Evolutionary conservation across 2,797 vertebrate species (phyloP).

Genomic region (Margarornis squamiger): DNA sequence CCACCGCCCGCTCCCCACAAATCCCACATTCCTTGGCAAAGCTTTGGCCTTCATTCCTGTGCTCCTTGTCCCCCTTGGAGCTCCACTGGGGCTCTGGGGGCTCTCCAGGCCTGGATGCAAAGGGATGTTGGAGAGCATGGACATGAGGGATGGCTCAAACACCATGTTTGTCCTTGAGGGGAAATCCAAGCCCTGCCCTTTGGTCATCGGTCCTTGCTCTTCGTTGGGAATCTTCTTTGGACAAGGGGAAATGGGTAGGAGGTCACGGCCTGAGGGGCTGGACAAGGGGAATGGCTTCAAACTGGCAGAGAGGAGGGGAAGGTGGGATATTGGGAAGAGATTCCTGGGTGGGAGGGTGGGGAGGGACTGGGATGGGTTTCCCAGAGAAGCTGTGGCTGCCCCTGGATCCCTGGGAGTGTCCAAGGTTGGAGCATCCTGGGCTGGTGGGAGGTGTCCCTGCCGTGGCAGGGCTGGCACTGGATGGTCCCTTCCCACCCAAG

Average conservation of each 20-base stretch:
- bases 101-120: neutral
- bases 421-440: neutral
- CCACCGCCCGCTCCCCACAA: neutral
- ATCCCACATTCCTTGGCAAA: neutral
- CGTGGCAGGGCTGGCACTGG: neutral
- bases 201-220: neutral
- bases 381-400: neutral
- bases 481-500: neutral
- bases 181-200: accelerated
- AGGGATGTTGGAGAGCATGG: neutral
- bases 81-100: neutral
- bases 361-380: neutral
- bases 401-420: neutral
- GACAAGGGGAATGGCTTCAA: neutral
- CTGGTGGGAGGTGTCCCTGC: accelerated
- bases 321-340: neutral
- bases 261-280: neutral
- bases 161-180: neutral
- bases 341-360: neutral
- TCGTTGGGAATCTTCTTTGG: neutral
- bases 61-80: neutral
- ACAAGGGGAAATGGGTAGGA: neutral
- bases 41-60: neutral
- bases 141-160: neutral
- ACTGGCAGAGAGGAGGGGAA: neutral